Percentiles rank a stretch among this genome's conserved stretches.
Conservation (phyloP, 2,113 vertebrate species). For the Prinia subflava region DNA sequence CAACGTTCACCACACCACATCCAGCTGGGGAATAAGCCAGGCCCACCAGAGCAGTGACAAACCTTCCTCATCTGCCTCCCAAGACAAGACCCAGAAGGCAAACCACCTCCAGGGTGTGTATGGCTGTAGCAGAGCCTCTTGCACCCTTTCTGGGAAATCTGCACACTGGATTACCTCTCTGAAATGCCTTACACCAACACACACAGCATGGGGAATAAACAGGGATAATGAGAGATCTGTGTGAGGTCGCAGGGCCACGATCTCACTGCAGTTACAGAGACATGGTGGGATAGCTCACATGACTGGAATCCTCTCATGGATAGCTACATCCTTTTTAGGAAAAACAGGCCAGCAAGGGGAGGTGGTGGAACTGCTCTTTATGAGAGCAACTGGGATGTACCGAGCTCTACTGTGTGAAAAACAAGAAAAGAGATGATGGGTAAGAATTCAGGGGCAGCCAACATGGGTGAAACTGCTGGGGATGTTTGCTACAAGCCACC, state of each 20-base stretch:
- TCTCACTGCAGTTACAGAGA: background rate
- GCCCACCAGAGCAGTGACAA: background rate
- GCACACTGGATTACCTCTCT: background rate
- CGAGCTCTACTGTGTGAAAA: fast-evolving
- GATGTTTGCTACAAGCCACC: background rate
- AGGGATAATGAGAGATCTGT: background rate
- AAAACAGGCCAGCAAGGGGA: background rate
- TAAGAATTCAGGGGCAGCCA: background rate
- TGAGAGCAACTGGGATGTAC: background rate
- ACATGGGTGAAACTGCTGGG: background rate
- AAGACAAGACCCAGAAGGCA: background rate
- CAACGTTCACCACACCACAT: background rate
- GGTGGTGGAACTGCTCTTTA: background rate
- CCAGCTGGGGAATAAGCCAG: background rate
- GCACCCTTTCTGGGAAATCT: background rate
- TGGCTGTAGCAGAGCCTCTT: background rate
- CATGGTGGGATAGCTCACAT: background rate
- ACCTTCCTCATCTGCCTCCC: background rate
- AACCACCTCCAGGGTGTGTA: fast-evolving
- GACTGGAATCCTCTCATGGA: background rate
- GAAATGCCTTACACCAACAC: fast-evolving
- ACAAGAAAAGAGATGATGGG: background rate
- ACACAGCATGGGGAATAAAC: background rate
- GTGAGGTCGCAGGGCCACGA: fast-evolving
- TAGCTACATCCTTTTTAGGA: background rate